phyloP scores from a whole-genome alignment of 2,888 invertebrate genomes.

The Hirudinaria manillensis region DNA sequence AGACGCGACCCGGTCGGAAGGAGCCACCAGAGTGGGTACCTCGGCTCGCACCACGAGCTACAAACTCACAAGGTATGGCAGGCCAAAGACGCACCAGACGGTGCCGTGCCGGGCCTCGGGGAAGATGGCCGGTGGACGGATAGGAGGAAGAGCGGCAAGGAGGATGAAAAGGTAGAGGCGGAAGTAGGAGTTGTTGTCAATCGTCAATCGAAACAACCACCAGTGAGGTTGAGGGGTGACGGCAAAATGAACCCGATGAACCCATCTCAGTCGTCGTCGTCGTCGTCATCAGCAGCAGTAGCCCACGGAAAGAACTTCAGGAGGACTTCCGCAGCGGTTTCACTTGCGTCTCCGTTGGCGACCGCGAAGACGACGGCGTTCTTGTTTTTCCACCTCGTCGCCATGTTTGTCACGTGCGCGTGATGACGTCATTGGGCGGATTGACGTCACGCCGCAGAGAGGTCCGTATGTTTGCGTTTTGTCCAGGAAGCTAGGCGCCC shows the following conservation, averaged over 20 bases:
- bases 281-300: slow-evolving; percentile 8
- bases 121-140: slow-evolving; percentile 1
- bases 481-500: not conserved
- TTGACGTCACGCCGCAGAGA: not conserved
- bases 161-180: slow-evolving; percentile 13
- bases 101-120: not conserved
- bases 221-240: too few species aligned
- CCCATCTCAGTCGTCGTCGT: not conserved
- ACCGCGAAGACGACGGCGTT: not conserved
- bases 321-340: not conserved
- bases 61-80: too few species aligned
- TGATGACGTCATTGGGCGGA: not conserved
- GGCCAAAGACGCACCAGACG: too few species aligned
- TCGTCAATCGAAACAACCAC: too few species aligned
- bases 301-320: not conserved
- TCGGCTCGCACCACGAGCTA: too few species aligned
- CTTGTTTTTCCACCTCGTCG: not conserved
- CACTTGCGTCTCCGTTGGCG: not conserved
- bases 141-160: slow-evolving; percentile 7
- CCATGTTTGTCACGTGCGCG: not conserved
- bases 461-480: too few species aligned
- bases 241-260: too few species aligned
- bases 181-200: not conserved
- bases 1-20: not conserved
- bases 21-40: too few species aligned